Base-by-base conservation (phyloP, 2,113 vertebrate species). In the Nematolebias whitei region DNA sequence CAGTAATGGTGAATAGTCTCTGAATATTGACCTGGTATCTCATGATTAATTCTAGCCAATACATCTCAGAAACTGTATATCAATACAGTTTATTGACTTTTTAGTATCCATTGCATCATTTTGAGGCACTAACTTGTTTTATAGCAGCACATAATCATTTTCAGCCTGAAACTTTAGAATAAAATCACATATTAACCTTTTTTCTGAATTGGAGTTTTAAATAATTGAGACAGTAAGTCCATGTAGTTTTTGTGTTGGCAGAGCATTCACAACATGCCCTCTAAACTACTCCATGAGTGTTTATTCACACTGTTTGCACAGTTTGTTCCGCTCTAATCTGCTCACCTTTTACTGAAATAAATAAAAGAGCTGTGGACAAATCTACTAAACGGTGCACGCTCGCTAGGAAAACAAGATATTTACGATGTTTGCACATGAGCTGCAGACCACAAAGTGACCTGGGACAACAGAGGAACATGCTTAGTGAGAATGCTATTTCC, bases 341-440 rank as follows among this genome's bases (percentile, higher is more conserved):
- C 16, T 59, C 39, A 23, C 15, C 13, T 51, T 57, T 47, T 67
- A 35, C 58, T 60, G n/a, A 57, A 63, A 66, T 45, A 23, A 59
- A 52, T 75, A 74, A 32, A 29, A 55, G 41, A 80, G n/a, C n/a
- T 53, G 53, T 8, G 22, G 15, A 66, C 39, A 47, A 63, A 82
- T 24, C 54, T 20, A 61, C 53, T 81, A 43, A 59, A 24, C 61
- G 24, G 40, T 50, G 51, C 45, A 58, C 11, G 47, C 80, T 83
- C 88, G 78, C 84, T 63, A 63, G 7, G 86, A 73, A 58, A 45
- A 47, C 41, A 18, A 81, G 71, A 68, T 82, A 87, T 90, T 91
- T 90, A 91, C 74, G 76, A 83, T 80, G 63, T 82, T 65, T 82
- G 45, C 70, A 55, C 24, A 19, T 51, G 61, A 38, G 19, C 12